Evolutionary conservation across 2,888 invertebrate genomes (phyloP).

Genomic region (Epistrophella euchroma): DNA sequence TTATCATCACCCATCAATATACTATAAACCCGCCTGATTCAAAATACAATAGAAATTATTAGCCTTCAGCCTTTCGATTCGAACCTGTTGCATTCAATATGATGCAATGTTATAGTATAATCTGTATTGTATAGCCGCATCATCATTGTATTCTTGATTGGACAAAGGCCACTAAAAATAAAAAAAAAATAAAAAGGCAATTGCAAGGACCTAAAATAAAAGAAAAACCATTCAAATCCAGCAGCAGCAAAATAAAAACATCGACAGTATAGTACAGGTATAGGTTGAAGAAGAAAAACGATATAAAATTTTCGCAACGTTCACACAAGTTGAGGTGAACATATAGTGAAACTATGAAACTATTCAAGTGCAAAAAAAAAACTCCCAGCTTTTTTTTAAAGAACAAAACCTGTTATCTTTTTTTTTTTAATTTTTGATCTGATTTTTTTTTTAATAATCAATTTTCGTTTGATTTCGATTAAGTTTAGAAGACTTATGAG

Average conservation of each 20-base stretch:
- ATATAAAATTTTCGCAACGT: constrained; percentile 64
- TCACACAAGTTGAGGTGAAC: constrained; percentile 69
- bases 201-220: constrained; percentile 38
- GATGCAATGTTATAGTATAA: constrained; percentile 32
- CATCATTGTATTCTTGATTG: constrained; percentile 60
- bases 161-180: constrained; percentile 33
- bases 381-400: background rate
- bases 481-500: too few relatives aligned
- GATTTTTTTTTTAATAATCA: background rate
- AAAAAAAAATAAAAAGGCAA: constrained; percentile 9
- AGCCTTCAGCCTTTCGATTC: background rate
- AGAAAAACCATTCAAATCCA: constrained; percentile 16
- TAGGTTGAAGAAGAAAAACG: constrained; percentile 35
- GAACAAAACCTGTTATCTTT: background rate
- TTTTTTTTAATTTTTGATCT: too few relatives aligned
- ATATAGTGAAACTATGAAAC: too few relatives aligned
- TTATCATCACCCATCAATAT: constrained; percentile 61
- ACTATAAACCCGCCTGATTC: constrained; percentile 9
- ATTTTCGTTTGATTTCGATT: too few relatives aligned
- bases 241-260: background rate
- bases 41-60: constrained; percentile 44
- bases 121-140: background rate
- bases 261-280: too few relatives aligned
- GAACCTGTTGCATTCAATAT: constrained; percentile 57
- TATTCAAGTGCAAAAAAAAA: background rate